Conservation (phyloP, 2,888 invertebrate genomes). For the Dascillus cervinus region DNA sequence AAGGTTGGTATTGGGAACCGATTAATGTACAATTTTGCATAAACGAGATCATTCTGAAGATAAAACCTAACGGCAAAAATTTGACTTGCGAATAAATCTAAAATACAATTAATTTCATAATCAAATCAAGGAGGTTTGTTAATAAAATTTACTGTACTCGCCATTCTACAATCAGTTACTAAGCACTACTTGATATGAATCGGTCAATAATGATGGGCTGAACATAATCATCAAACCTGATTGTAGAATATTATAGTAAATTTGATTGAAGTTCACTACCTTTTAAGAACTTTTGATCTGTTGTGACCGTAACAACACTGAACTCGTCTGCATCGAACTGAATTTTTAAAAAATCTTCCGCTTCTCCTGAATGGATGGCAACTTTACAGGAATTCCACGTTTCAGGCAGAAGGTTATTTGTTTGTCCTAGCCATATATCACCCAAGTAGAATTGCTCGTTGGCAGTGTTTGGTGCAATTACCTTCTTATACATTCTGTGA, state of each 20-base stretch:
- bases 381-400: constrained; percentile 26
- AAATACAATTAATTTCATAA: constrained; percentile 11
- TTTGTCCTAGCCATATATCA: constrained; percentile 27
- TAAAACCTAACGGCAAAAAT: constrained; percentile 28
- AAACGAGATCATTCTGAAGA: constrained; percentile 22
- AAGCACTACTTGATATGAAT: too few relatives aligned
- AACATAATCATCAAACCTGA: too few relatives aligned
- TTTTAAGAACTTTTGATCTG: constrained; percentile 25
- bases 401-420: constrained; percentile 28
- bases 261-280: too few relatives aligned
- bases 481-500: constrained; percentile 1
- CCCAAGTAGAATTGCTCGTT: constrained; percentile 20
- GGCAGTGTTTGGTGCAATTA: constrained; percentile 1
- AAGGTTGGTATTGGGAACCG: constrained; percentile 29
- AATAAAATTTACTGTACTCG: too few relatives aligned
- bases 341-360: constrained; percentile 17
- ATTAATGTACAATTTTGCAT: constrained; percentile 26
- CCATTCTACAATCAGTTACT: too few relatives aligned
- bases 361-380: constrained; percentile 14
- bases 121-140: too few relatives aligned
- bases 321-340: constrained; percentile 20
- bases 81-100: constrained; percentile 29
- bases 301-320: constrained; percentile 22
- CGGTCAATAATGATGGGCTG: too few relatives aligned
- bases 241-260: too few relatives aligned